A percentile compares a stretch with the other conserved stretches of the same genome.
These are phyloP conservation scores for Meteorus sp. DNA, from an alignment of 1,140 invertebrate genomes.

Conservation along the genomic window DNA sequence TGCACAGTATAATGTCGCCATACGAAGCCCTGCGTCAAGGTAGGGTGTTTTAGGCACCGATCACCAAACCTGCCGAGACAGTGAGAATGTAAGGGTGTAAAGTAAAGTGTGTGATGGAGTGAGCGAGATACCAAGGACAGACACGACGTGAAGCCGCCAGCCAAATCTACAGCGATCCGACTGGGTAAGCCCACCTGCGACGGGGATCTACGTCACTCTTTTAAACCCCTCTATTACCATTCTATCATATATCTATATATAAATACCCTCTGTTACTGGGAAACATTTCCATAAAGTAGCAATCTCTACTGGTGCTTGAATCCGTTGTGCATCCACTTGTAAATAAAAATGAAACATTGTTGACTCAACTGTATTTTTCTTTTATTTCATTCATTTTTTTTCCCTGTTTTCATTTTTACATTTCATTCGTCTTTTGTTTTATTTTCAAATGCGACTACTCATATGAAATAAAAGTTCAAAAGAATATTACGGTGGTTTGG, in stretches of 20 bases:
- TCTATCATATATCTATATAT: background rate
- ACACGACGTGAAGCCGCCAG: no score
- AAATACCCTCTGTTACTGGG: background rate
- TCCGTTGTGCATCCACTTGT: background rate
- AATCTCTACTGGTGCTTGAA: background rate
- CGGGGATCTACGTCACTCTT: constrained; percentile 11
- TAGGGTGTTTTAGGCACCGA: constrained; percentile 2
- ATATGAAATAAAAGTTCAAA: background rate
- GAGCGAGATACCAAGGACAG: constrained; percentile 30
- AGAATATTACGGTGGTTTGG: no score
- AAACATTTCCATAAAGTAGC: constrained; percentile 17
- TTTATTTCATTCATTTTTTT: no score
- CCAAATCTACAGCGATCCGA: constrained; percentile 16
- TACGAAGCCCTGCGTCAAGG: constrained; percentile 40
- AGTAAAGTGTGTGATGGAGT: no score
- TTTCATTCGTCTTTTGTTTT: no score
- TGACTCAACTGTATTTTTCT: no score
- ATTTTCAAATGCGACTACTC: no score
- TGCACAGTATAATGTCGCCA: constrained; percentile 33
- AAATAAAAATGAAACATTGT: constrained; percentile 16
- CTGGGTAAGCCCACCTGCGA: constrained; percentile 17
- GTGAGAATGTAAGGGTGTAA: no score
- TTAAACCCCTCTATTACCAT: background rate
- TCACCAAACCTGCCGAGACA: constrained; percentile 14
- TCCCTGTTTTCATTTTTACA: no score